These are phyloP conservation scores for Lethrus apterus DNA, from an alignment of 1,140 invertebrate genomes.

Conservation along the genomic window DNA sequence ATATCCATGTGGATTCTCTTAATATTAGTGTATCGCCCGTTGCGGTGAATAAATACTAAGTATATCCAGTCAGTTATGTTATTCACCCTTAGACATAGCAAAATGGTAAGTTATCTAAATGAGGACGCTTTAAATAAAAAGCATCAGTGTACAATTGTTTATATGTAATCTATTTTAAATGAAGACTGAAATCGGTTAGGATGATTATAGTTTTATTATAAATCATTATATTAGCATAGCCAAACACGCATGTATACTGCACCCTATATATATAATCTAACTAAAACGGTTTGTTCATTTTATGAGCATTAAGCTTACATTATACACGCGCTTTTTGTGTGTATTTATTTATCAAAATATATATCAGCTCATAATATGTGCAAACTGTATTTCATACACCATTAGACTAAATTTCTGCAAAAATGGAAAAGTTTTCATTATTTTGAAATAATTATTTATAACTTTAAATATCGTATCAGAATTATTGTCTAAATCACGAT, in stretches of 20 bases:
- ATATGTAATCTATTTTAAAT: conserved; percentile 36
- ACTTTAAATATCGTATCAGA: no score
- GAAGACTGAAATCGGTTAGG: conserved; percentile 33
- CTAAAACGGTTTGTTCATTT: neutral
- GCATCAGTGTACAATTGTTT: conserved; percentile 36
- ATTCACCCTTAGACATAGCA: conserved; percentile 6
- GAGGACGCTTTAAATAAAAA: conserved; percentile 21
- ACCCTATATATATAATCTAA: conserved; percentile 2
- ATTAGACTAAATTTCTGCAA: no score
- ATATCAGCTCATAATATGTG: no score
- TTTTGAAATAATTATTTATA: no score
- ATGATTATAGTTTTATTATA: conserved; percentile 14
- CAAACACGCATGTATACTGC: conserved; percentile 8
- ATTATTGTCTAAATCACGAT: no score
- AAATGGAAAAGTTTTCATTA: no score
- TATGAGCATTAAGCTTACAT: no score
- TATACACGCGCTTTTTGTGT: no score
- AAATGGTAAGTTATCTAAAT: conserved; percentile 11
- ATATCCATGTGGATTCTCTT: conserved; percentile 16
- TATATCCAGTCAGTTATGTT: conserved; percentile 13
- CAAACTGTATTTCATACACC: no score
- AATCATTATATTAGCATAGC: conserved; percentile 1
- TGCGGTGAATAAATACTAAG: conserved; percentile 29
- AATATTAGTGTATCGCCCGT: conserved; percentile 20
- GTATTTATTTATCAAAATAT: no score